Evolutionary conservation across 2,888 invertebrate species (phyloP).

Genomic region (Cataglyphis rosenhaueri): DNA sequence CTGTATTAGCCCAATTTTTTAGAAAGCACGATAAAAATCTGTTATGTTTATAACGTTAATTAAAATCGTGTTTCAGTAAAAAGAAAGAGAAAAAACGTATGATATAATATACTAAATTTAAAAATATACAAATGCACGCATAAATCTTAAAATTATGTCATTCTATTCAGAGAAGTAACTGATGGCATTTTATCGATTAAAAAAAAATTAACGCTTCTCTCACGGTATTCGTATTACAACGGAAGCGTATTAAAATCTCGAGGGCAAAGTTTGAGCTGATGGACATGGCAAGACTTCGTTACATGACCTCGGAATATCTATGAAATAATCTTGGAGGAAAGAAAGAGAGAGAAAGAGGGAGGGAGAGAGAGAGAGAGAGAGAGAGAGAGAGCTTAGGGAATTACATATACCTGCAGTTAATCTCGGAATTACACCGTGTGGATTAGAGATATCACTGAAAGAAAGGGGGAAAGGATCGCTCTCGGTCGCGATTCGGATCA

Average conservation of each 20-base stretch:
- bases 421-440: conserved; percentile 67
- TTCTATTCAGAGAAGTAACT: conserved; percentile 3
- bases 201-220: not conserved
- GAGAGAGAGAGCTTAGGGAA: conserved; percentile 50
- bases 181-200: conserved; percentile 18
- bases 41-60: conserved; percentile 11
- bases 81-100: not conserved
- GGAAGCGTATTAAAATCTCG: conserved; percentile 26
- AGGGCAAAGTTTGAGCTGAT: conserved; percentile 36
- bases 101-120: not conserved
- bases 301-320: conserved; percentile 47
- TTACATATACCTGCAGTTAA: conserved; percentile 65
- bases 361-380: not conserved
- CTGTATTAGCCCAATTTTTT: not conserved
- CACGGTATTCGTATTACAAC: conserved; percentile 12
- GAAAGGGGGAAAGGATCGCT: not conserved
- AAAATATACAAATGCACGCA: conserved; percentile 1
- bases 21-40: conserved; percentile 31
- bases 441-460: conserved; percentile 56
- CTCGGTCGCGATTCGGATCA: conserved; percentile 53
- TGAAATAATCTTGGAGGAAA: conserved; percentile 58
- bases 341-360: not conserved
- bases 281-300: conserved; percentile 44
- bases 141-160: not conserved
- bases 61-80: conserved; percentile 42